Evolutionary conservation across 2,113 vertebrate species (phyloP).

Genomic region (Nymphicus hollandicus): DNA sequence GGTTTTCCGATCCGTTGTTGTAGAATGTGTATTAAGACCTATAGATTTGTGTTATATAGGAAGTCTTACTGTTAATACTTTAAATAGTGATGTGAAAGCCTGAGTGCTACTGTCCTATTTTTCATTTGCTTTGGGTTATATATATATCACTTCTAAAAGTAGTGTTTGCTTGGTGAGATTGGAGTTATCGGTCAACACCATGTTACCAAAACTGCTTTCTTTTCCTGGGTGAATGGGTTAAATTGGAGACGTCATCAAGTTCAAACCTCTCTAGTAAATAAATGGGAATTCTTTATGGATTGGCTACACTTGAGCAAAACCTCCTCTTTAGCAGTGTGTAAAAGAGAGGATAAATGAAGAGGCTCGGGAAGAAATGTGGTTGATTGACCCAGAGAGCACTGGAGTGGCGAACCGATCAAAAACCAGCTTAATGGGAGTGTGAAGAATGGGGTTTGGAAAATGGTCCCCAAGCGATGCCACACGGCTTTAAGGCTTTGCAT

Average conservation of each 20-base stretch:
- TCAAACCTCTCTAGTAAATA: not conserved
- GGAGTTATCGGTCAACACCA: not conserved
- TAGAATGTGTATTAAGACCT: slow-evolving; percentile 22
- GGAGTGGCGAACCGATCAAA: not conserved
- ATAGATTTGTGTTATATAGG: slow-evolving; percentile 34
- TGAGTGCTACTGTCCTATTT: not conserved
- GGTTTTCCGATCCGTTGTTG: not conserved
- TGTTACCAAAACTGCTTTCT: not conserved
- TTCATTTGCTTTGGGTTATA: slow-evolving; percentile 2
- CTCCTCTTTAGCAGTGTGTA: not conserved
- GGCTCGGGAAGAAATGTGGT: not conserved
- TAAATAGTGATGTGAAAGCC: slow-evolving; percentile 29
- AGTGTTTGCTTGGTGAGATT: not conserved
- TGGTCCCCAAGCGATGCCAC: not conserved
- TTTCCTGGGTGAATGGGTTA: not conserved
- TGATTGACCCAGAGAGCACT: not conserved
- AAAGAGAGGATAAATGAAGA: not conserved
- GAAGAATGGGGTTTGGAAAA: not conserved
- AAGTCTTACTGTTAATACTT: slow-evolving; percentile 15
- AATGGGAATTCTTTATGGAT: not conserved
- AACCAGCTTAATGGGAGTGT: not conserved
- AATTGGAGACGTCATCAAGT: not conserved
- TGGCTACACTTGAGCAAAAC: not conserved
- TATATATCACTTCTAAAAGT: slow-evolving; percentile 1
- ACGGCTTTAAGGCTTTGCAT: slow-evolving; percentile 40